Evolutionary conservation across 2,888 invertebrate genomes (phyloP).

Genomic region (Ashinkailepas kermadecensis): DNA sequence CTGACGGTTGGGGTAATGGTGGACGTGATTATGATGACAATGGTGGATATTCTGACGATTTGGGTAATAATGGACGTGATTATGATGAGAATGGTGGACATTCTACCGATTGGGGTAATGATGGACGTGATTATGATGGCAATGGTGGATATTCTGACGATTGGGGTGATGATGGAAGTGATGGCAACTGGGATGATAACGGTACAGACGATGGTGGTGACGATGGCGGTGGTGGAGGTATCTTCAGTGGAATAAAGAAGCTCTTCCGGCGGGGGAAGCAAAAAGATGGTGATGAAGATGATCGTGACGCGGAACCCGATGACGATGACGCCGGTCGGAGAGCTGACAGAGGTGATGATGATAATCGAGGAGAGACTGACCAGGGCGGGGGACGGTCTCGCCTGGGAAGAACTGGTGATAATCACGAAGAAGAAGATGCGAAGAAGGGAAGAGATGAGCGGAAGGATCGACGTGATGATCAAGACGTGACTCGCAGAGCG

Average conservation of each 20-base stretch:
- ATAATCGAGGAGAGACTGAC: not conserved
- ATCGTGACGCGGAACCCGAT: not conserved
- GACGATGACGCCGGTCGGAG: not conserved
- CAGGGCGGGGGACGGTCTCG: not conserved
- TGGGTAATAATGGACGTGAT: too few species aligned
- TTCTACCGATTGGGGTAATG: too few species aligned
- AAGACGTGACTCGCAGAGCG: too few species aligned
- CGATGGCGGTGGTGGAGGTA: not conserved
- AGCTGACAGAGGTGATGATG: not conserved
- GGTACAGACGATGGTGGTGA: not conserved
- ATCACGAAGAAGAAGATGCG: not conserved
- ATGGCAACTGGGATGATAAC: not conserved
- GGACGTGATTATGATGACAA: too few species aligned
- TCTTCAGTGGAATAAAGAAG: not conserved
- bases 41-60: too few species aligned
- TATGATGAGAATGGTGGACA: too few species aligned
- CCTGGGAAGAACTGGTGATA: not conserved
- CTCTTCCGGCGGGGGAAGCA: not conserved
- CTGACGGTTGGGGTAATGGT: too few species aligned
- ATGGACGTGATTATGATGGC: too few species aligned
- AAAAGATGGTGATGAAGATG: not conserved
- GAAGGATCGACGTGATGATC: not conserved
- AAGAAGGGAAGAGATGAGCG: not conserved
- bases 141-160: too few species aligned
- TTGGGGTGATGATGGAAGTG: too few species aligned